A percentile compares a stretch with the other conserved stretches of the same genome.
These are phyloP conservation scores for Macrostomum lignano DNA, from an alignment of 1,140 invertebrate species.

Conservation along the genomic window DNA sequence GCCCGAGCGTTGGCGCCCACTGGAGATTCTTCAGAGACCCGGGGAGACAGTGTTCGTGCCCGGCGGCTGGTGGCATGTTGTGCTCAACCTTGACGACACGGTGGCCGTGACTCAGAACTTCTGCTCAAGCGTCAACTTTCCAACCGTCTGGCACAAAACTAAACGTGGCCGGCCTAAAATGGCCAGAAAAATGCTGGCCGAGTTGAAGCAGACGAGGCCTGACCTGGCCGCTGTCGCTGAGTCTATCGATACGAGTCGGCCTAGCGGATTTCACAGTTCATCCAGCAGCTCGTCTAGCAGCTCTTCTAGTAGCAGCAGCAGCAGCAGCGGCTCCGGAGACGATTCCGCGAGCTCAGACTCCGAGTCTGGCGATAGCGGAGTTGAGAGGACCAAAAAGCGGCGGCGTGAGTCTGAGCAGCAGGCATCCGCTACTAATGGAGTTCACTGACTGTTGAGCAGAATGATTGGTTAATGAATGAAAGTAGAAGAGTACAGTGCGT, in stretches of 20 bases:
- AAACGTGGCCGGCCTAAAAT: slow-evolving; percentile 71
- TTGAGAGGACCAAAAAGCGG: slow-evolving; percentile 2
- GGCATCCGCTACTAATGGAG: too few species aligned
- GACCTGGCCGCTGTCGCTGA: slow-evolving; percentile 54
- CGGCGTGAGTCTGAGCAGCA: too few species aligned
- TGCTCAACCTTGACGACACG: slow-evolving; percentile 73
- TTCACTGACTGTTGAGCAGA: too few species aligned
- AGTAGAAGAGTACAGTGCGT: too few species aligned
- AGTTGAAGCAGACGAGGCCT: slow-evolving; percentile 42
- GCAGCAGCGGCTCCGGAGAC: slow-evolving; percentile 9
- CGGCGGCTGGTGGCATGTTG: slow-evolving; percentile 66
- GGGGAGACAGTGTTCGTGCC: slow-evolving; percentile 96
- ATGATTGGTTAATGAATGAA: too few species aligned
- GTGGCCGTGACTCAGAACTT: slow-evolving; percentile 95
- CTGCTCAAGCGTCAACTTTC: slow-evolving; percentile 61
- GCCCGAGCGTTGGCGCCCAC: slow-evolving; percentile 62
- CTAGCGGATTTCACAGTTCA: slow-evolving; percentile 69
- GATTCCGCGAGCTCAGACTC: too few species aligned
- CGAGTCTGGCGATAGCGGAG: neutral
- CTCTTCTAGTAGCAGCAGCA: slow-evolving; percentile 12
- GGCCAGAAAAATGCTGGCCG: slow-evolving; percentile 50
- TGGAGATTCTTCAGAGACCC: slow-evolving; percentile 79
- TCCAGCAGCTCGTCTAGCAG: slow-evolving; percentile 60
- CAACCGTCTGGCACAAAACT: slow-evolving; percentile 90
- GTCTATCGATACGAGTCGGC: slow-evolving; percentile 49